Evolutionary conservation across 2,113 vertebrate species (phyloP).

Genomic region (Riparia riparia): DNA sequence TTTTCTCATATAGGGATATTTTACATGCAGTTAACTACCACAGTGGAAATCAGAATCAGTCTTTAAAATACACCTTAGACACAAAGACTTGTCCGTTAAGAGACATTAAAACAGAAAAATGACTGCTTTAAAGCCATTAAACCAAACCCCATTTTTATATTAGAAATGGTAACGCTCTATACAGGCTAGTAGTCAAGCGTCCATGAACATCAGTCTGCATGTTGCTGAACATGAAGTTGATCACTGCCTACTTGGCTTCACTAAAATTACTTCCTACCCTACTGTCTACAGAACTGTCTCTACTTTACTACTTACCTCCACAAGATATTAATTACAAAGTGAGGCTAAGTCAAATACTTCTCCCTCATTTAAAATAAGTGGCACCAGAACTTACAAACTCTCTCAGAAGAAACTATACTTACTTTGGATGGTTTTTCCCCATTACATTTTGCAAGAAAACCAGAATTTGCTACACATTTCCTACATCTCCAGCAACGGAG

Average conservation of each 20-base stretch:
- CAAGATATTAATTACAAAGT: neutral
- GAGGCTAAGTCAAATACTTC: neutral
- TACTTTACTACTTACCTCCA: neutral
- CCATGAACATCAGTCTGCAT: neutral
- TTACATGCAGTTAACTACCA: neutral
- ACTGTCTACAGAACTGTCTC: neutral
- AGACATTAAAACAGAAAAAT: neutral
- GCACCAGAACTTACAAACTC: neutral
- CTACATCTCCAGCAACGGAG: constrained; percentile 76
- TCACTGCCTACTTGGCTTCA: neutral
- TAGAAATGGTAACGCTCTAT: neutral
- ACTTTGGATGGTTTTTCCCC: constrained; percentile 36
- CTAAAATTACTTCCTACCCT: neutral
- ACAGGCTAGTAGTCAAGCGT: neutral
- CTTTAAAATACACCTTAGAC: neutral
- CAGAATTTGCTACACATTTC: constrained; percentile 69
- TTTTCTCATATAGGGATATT: neutral
- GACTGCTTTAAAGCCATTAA: neutral
- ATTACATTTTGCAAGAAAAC: constrained; percentile 59
- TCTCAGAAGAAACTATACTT: neutral
- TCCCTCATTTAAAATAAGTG: neutral
- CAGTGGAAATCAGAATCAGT: neutral
- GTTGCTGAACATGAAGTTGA: neutral
- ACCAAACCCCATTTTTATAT: neutral
- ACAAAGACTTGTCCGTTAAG: neutral